These are phyloP conservation scores for Anguilla marmorata DNA, from an alignment of 2,797 vertebrate genomes.

Conservation along the genomic window DNA sequence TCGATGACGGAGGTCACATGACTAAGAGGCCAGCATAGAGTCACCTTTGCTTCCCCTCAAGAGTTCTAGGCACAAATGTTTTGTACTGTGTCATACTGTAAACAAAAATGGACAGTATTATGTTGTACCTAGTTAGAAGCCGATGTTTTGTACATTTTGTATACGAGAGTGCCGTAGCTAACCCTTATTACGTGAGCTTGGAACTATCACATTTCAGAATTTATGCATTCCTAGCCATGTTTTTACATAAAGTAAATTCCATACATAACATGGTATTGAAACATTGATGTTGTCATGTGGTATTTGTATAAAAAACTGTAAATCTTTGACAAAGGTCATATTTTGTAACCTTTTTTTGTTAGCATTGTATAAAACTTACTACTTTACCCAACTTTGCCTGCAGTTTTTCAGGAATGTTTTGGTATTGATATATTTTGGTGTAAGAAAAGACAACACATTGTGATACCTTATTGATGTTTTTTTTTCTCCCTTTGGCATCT, in stretches of 20 bases:
- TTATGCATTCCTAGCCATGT: slow-evolving; percentile 59
- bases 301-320: slow-evolving; percentile 90
- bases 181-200: slow-evolving; percentile 82
- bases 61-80: slow-evolving; percentile 88
- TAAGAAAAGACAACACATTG: slow-evolving; percentile 63
- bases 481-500: slow-evolving; percentile 61
- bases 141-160: slow-evolving; percentile 99
- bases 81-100: slow-evolving; percentile 77
- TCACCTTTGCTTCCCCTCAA: slow-evolving; percentile 87
- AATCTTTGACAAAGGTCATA: slow-evolving; percentile 71
- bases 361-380: slow-evolving; percentile 71
- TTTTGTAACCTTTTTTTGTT: slow-evolving; percentile 77
- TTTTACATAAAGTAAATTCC: slow-evolving; percentile 65
- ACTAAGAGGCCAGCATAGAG: slow-evolving; percentile 78
- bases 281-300: slow-evolving; percentile 89
- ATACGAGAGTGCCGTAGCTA: slow-evolving; percentile 95
- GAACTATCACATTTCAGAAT: slow-evolving; percentile 86
- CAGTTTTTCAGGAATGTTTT: slow-evolving; percentile 76
- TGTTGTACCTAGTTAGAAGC: slow-evolving; percentile 92
- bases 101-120: slow-evolving; percentile 77
- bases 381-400: slow-evolving; percentile 74
- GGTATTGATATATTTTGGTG: slow-evolving; percentile 70
- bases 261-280: slow-evolving; percentile 73
- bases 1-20: slow-evolving; percentile 99
- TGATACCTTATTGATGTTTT: slow-evolving; percentile 71